Base-by-base conservation (phyloP, 1,140 invertebrate species). In the Lethocerus indicus region DNA sequence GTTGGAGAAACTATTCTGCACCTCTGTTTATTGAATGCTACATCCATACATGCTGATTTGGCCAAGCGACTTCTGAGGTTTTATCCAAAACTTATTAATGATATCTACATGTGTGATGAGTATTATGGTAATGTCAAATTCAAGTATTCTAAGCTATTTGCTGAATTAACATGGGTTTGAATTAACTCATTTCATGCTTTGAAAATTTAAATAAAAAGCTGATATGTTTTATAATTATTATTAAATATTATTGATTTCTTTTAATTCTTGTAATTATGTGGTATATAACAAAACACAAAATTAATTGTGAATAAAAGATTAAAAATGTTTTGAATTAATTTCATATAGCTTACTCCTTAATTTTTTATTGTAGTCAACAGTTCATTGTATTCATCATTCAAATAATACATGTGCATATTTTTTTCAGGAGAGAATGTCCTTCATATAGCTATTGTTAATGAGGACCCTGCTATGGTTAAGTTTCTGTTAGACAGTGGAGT, bases 391-490 rank as follows among this genome's bases (percentile, higher is more conserved):
- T n/a, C n/a, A n/a, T n/a, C n/a, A n/a, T n/a, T n/a, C n/a, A n/a
- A n/a, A n/a, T n/a, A n/a, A n/a, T n/a, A n/a, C n/a, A n/a, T n/a
- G n/a, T n/a, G n/a, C n/a, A n/a, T n/a, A 18, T 32, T 48, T 24
- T 48, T 49, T 52, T 57, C 47, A 85, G 85, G 87, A 1, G 87
- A 93, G 61, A 89, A 79, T 62, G 85, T 87, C 0, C 70, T 98
- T 0, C 94, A 98, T 59, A 92, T 98, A 63, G 90, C 93, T 0
- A 96, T 98, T 57, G 92, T 96, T 0, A 98, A 98, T 64, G 94
- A 98, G 63, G 94, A 98, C 64, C 90, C 92, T 1, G 78, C 86
- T 0, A 92, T 97, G 88, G 91, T 96, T 1, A 96, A 95, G 66
- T 96, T 86, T 64, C 68, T 98, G 5, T 64, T 98, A 27, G 88